Evolutionary conservation across 2,888 invertebrate species (phyloP).

Genomic region (Empis livida): DNA sequence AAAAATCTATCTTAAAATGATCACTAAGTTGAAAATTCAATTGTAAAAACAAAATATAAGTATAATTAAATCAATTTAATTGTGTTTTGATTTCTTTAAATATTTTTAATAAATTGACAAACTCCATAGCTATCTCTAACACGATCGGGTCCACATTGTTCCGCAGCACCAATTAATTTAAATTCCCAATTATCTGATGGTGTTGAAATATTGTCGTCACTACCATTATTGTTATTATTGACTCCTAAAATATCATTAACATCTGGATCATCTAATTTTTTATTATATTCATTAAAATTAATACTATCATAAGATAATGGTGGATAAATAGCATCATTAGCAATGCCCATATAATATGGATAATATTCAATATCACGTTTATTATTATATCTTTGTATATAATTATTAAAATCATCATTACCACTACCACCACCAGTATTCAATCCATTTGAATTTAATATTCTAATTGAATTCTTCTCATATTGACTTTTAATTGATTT

Average conservation of each 20-base stretch:
- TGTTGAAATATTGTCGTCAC: conserved; percentile 4
- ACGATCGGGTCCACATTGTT: conserved; percentile 63
- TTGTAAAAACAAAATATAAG: too few species aligned
- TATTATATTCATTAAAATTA: neutral
- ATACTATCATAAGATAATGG: neutral
- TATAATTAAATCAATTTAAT: too few species aligned
- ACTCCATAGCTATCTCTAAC: conserved; percentile 55
- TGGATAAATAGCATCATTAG: neutral
- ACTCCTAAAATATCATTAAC: conserved; percentile 7
- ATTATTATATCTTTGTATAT: neutral
- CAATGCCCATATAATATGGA: neutral
- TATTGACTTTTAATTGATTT: neutral
- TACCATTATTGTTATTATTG: neutral
- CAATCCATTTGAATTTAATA: neutral
- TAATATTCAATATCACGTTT: neutral
- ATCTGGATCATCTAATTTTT: neutral
- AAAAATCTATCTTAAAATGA: too few species aligned
- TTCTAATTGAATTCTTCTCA: neutral
- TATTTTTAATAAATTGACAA: conserved; percentile 37
- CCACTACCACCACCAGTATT: neutral
- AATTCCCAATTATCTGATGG: conserved; percentile 16
- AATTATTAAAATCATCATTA: neutral
- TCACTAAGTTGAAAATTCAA: too few species aligned
- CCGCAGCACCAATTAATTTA: conserved; percentile 51
- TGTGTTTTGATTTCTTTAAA: conserved; percentile 15